Evolutionary conservation across 2,113 vertebrate species (phyloP), one percentile per base, ranked within the genome.

Genomic region (Riparia riparia): DNA sequence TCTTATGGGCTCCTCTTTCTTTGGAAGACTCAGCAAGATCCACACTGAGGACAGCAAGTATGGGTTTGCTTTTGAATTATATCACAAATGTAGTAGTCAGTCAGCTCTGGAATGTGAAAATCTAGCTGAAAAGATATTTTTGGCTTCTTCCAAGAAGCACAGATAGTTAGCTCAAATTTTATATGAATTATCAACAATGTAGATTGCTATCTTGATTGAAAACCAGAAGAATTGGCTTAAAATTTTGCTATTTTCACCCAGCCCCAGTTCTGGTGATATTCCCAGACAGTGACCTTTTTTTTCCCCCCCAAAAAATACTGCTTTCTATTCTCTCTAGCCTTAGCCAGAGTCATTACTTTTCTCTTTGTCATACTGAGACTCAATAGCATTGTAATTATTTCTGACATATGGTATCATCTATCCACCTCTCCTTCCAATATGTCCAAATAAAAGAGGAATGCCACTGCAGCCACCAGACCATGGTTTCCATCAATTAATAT

Each of bases 381-480:
- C 20, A 3, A 81, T 89, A 93, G 93, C 82, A 90, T 89, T 96
- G 85, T 93, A 96, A 96, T 96, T 94, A 86, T 90, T 96, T 95
- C 76, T 96, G 93, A 96, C 96, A 94, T 94, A 95, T 90, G 95
- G 87, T 90, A 64, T 86, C 82, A 96, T 94, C 94, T 86, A 65
- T 91, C 78, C 91, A 84, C 89, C 89, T 91, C 65, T 89, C 85
- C 91, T 92, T 91, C 89, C 92, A 78, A 72, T 83, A 81, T 89
- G 88, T 78, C 60, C 85, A 89, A 78, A 89, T 44, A 60, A 47
- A 93, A 82, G 68, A 92, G 64, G 68, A 80, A 78, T 81, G 45
- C 60, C 44, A 76, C 49, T 72, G 89, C 73, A 92, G 86, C 64
- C 70, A 26, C 79, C 6, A 88, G 68, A 77, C 88, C 56, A 37